These are phyloP conservation scores for Collichthys lucidus DNA, from an alignment of 2,113 vertebrate genomes.

Conservation along the genomic window DNA sequence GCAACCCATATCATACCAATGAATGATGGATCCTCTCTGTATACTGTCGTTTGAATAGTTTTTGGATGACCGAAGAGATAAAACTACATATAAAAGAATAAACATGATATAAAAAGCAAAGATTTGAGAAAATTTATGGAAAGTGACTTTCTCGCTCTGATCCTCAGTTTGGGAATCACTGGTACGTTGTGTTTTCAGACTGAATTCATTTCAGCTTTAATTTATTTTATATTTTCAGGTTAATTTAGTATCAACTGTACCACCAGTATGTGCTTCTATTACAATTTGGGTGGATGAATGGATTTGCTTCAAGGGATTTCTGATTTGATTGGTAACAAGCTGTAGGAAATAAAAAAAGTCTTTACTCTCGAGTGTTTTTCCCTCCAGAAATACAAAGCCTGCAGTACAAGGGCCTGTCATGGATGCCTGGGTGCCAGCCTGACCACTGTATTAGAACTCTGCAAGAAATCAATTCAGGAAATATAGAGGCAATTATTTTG, in stretches of 20 bases:
- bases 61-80: not conserved
- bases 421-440: conserved; percentile 68
- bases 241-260: not conserved
- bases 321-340: conserved; percentile 58
- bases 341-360: conserved; percentile 44
- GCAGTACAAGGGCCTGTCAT: conserved; percentile 63
- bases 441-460: conserved; percentile 82
- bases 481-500: conserved; percentile 88
- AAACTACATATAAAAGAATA: not conserved
- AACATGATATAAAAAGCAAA: not conserved
- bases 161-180: not conserved
- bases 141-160: not conserved
- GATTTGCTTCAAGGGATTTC: conserved; percentile 19
- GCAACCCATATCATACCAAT: too few species aligned
- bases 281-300: not conserved
- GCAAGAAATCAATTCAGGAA: conserved; percentile 86
- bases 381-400: conserved; percentile 65
- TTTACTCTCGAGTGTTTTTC: conserved; percentile 47
- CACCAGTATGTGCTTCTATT: not conserved
- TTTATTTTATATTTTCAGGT: too few species aligned
- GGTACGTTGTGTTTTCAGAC: not conserved
- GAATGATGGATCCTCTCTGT: not conserved
- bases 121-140: not conserved
- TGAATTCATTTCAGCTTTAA: too few species aligned
- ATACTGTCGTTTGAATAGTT: not conserved